Base-by-base conservation (phyloP, 1,140 invertebrate genomes). In the Protaetia brevitarsis region DNA sequence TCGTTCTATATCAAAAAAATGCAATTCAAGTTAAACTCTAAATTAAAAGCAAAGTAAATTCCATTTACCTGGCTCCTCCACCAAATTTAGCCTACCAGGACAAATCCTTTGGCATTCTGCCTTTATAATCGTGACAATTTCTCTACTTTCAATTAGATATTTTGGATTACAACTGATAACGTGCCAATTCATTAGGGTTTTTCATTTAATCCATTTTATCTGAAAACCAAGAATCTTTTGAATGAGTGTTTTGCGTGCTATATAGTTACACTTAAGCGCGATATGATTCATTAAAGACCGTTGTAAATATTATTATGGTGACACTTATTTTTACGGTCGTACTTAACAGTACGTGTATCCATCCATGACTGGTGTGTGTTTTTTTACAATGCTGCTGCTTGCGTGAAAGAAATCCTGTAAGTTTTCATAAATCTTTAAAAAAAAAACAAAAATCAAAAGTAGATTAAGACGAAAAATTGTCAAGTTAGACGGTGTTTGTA, bases 311-410 rank as follows among this genome's bases (percentile, higher is more conserved):
- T 19, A 21, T 45, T 19, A 4, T 13, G 16, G 23, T 19, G 16
- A 21, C n/a, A n/a, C n/a, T n/a, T n/a, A n/a, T 16, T 16, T 19
- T 45, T 13, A 45, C 41, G 41, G 8, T 5, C 41, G 16, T 45
- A 45, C 41, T 7, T 45, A 16, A 45, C 8, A 13, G 41, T 45
- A 21, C 23, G 41, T 10, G 13, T 45, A 45, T 45, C 41, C n/a
- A 13, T 13, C 41, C 41, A 8, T 45, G 41, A 45, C 23, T 45
- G 41, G 16, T 21, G n/a, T 45, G 41, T 45, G n/a, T 45, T 45
- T 45, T 45, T 45, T 45, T 45, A 45, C 41, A 45, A 45, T 45
- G 41, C 41, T 45, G 41, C 41, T 45, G n/a, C 3, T 45, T 21
- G 8, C 23, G 41, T 45, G 41, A 45, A 45, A 45, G 3, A 45